A percentile compares a stretch with the other conserved stretches of the same genome.
Conservation (phyloP, 2,113 vertebrate genomes). For the Atrichornis clamosus region DNA sequence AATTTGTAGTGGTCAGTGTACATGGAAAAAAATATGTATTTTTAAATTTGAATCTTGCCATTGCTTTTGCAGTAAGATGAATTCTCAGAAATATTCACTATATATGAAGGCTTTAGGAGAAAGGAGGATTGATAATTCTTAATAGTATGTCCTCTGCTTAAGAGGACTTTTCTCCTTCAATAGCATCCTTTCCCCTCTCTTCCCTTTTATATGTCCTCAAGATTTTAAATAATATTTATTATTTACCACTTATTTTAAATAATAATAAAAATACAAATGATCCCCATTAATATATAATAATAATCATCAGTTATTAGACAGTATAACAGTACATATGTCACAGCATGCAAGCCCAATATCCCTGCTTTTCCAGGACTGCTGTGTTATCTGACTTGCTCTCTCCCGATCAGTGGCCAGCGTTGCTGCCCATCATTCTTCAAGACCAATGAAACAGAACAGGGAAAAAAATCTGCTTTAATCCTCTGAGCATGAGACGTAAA, state of each 20-base stretch:
- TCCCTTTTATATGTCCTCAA: neutral
- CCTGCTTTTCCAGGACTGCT: neutral
- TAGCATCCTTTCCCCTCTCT: neutral
- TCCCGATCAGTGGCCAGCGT: rapidly evolving
- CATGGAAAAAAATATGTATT: neutral
- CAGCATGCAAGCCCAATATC: neutral
- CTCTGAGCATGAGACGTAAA: neutral
- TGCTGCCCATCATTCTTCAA: neutral
- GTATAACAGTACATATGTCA: neutral
- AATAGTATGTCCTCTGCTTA: neutral
- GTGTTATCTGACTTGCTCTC: neutral
- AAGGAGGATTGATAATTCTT: neutral
- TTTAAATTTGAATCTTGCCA: neutral
- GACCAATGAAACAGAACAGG: neutral
- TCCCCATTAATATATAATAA: neutral
- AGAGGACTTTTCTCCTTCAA: neutral
- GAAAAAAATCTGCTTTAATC: neutral
- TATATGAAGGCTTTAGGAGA: neutral
- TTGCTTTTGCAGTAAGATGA: neutral
- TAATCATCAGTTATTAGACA: neutral
- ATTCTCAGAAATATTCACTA: neutral
- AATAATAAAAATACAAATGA: neutral
- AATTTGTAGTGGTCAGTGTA: neutral
- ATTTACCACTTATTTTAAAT: neutral
- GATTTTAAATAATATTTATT: neutral